Conservation (phyloP, 2,113 vertebrate species). For the Pachyramphus minor region DNA sequence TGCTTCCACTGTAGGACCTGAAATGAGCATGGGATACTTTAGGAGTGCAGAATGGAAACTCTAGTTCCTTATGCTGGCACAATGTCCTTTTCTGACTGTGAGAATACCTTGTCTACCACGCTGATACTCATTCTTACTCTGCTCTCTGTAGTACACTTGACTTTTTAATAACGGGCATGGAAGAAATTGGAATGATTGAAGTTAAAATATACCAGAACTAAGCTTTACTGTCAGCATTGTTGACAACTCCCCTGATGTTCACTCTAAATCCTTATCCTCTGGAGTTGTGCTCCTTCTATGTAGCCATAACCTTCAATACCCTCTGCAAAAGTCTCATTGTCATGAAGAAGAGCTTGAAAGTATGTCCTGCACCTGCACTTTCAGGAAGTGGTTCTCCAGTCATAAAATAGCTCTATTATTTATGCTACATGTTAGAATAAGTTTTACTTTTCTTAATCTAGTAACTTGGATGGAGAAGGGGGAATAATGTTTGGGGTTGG, state of each 20-base stretch:
- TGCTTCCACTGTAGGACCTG: not conserved
- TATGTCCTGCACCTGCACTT: not conserved
- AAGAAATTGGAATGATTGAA: not conserved
- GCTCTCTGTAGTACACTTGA: not conserved
- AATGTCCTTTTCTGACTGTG: not conserved
- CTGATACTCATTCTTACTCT: not conserved
- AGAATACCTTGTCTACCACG: not conserved
- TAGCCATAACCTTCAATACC: not conserved
- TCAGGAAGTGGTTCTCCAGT: not conserved
- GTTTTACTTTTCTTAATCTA: not conserved
- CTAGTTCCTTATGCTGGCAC: not conserved
- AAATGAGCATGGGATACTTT: not conserved
- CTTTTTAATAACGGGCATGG: not conserved
- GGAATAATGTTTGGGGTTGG: accelerated
- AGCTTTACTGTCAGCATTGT: not conserved
- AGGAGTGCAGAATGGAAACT: not conserved
- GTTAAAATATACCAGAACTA: not conserved
- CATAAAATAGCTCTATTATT: not conserved
- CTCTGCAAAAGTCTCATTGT: not conserved
- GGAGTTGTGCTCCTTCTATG: not conserved
- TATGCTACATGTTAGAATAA: not conserved
- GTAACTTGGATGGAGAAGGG: not conserved
- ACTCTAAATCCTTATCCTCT: not conserved
- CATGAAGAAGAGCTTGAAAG: not conserved
- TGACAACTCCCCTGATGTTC: not conserved